Evolutionary conservation across 2,888 invertebrate species (phyloP).

Genomic region (Microdon myrmicae): DNA sequence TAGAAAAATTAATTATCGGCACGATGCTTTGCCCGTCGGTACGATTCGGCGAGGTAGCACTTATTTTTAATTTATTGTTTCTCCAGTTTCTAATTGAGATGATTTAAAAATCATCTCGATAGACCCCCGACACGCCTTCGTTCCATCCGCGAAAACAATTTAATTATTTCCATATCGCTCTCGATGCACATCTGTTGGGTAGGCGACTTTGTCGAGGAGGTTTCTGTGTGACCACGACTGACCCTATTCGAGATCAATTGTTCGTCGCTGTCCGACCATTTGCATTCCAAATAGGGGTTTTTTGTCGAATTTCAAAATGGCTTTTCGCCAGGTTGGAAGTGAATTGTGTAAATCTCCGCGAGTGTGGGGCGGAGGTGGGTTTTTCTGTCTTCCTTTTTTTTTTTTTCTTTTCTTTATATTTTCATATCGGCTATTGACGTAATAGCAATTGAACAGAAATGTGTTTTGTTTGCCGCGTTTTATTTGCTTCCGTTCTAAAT

Average conservation of each 20-base stretch:
- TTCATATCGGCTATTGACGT: conserved; percentile 42
- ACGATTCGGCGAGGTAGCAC: no score
- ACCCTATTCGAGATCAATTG: conserved; percentile 25
- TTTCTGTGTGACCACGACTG: conserved; percentile 1
- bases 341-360: no score
- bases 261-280: conserved; percentile 9
- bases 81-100: conserved; percentile 7
- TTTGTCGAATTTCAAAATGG: no score
- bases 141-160: no score
- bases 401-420: no score
- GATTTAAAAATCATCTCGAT: conserved; percentile 16
- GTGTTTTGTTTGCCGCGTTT: conserved; percentile 9
- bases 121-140: conserved; percentile 7
- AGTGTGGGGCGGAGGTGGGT: no score
- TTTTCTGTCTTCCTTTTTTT: no score
- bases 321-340: no score
- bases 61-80: conserved; percentile 3
- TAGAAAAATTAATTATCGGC: no score
- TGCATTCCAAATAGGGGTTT: conserved; percentile 14
- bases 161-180: conserved; percentile 11
- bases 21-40: no score
- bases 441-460: conserved; percentile 32
- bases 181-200: not conserved
- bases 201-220: not conserved
- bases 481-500: conserved; percentile 8